A percentile compares a stretch with the other conserved stretches of the same genome.
Conservation (phyloP, 2,888 invertebrate species). For the Apodemia zela region DNA sequence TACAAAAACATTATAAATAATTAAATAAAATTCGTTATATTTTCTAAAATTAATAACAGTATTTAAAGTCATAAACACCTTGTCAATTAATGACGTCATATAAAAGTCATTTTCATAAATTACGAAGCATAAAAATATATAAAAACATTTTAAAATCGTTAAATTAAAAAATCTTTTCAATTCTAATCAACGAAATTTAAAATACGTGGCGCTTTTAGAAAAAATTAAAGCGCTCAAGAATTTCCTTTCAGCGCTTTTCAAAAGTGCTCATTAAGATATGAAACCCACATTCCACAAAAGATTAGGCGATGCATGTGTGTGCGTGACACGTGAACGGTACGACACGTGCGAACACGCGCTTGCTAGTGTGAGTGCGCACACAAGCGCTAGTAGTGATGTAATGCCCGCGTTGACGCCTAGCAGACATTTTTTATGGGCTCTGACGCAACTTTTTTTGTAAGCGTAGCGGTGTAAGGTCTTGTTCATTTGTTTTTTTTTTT, state of each 20-base stretch:
- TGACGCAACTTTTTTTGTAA: slow-evolving; percentile 78
- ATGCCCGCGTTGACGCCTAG: slow-evolving; percentile 68
- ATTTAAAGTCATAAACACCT: too few relatives aligned
- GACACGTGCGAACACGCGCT: slow-evolving; percentile 33
- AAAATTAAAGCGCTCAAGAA: slow-evolving; percentile 49
- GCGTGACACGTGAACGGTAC: slow-evolving; percentile 37
- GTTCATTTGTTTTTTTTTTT: slow-evolving; percentile 27
- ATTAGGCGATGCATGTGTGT: slow-evolving; percentile 57
- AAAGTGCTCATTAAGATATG: slow-evolving; percentile 71
- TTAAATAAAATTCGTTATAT: too few relatives aligned
- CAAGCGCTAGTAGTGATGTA: slow-evolving; percentile 57
- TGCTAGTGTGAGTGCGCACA: slow-evolving; percentile 43
- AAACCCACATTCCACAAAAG: slow-evolving; percentile 76
- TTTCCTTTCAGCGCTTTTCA: slow-evolving; percentile 68
- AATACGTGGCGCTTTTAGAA: slow-evolving; percentile 35
- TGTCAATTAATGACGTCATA: neutral
- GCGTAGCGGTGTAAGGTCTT: slow-evolving; percentile 50
- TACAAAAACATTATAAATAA: too few relatives aligned
- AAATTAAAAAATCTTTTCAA: slow-evolving; percentile 27
- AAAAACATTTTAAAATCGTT: slow-evolving; percentile 10
- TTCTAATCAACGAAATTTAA: slow-evolving; percentile 38
- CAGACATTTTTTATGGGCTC: slow-evolving; percentile 78
- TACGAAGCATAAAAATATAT: neutral
- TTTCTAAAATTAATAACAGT: too few relatives aligned
- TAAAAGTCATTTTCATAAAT: neutral